These are phyloP conservation scores for Guaruba guarouba DNA, from an alignment of 2,113 vertebrate genomes.

Conservation along the genomic window DNA sequence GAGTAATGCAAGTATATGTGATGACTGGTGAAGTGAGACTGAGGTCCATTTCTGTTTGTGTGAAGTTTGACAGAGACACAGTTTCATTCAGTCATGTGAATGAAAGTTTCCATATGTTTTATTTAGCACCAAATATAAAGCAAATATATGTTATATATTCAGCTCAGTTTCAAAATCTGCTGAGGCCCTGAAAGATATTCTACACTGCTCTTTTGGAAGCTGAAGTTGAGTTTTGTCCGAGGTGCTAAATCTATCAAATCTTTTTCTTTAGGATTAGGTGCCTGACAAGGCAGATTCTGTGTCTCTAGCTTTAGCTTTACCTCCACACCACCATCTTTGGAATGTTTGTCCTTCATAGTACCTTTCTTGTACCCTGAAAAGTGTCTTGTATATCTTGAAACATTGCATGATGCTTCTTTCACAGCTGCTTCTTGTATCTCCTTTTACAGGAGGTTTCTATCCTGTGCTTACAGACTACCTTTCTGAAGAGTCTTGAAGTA, in stretches of 20 bases:
- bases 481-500: not conserved
- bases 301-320: not conserved
- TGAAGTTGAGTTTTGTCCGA: not conserved
- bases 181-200: not conserved
- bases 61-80: not conserved
- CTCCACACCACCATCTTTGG: not conserved
- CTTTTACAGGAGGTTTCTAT: not conserved
- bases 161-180: not conserved
- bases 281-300: not conserved
- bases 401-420: not conserved
- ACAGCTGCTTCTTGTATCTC: not conserved
- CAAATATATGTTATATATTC: not conserved
- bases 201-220: not conserved
- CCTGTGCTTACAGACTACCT: not conserved
- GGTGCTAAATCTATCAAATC: not conserved
- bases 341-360: not conserved
- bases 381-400: accelerated
- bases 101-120: not conserved
- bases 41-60: not conserved
- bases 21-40: not conserved
- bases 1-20: not conserved
- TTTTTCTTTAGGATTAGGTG: not conserved
- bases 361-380: not conserved
- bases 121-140: not conserved
- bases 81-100: not conserved